Evolutionary conservation across 2,888 invertebrate species (phyloP), one percentile per base, ranked within the genome.

Genomic region (Ophioninae sp.): DNA sequence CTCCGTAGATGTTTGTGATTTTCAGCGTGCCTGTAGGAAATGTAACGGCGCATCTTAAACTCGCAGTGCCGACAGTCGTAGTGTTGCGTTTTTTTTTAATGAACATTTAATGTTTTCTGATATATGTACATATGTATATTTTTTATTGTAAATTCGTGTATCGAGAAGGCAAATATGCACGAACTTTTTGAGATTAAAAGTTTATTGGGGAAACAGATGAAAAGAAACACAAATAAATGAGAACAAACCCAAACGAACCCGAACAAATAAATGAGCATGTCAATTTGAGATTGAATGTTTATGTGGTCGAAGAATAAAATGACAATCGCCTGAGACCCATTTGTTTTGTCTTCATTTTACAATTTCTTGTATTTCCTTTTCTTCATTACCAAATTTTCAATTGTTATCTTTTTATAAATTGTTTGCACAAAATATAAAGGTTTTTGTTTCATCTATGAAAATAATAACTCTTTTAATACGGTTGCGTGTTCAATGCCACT

Each of bases 21-120:
- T 91, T 84, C 87, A 90, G 90, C 88, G 88, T 75, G 76, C 87
- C 75, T 91, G 90, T 87, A 89, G 83, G 71, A 91, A 90, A 85
- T 90, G 90, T 87, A 87, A 86, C 85, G 83, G 73, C 69, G 75
- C 82, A 80, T 63, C 69, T 74, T 85, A 87, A 86, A 80, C 64
- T 67, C 75, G 78, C 81, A 81, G 67, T 79, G 44, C 58, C 79
- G 72, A 79, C 79, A 67, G 30, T 81, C 41, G 56, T 37, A 63
- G 72, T 68, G 58, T 76, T 17, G 44, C 65, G 71, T 82, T 71
- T 37, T 75, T 72, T 30, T 64, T 75, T 71, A 69, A 17, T 44
- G 20, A n/a, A 20, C 37, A 59, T 79, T 67, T 76, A n/a, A 71
- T 64, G 9, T 74, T 37, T 39, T 64, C 22, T 6, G 2, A n/a